These are phyloP conservation scores for Orussus abietinus DNA, from an alignment of 1,140 invertebrate genomes.

Conservation along the genomic window DNA sequence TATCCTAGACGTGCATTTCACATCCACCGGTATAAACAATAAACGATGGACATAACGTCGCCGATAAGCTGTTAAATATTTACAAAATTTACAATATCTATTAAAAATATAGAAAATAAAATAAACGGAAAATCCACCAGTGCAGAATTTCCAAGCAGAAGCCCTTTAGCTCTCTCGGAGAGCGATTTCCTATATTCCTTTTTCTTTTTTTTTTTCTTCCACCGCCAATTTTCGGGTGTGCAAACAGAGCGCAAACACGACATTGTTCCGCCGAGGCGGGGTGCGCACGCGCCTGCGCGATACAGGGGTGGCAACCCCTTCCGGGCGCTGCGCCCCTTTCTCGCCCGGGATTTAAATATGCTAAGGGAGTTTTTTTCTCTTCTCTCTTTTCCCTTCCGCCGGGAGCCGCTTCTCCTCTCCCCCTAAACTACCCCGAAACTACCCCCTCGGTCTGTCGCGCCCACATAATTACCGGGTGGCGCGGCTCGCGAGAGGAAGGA, in stretches of 20 bases:
- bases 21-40: no score
- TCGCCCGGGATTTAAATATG: constrained; percentile 42
- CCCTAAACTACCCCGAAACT: constrained; percentile 17
- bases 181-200: constrained; percentile 6
- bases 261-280: no score
- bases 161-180: constrained; percentile 31
- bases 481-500: not conserved
- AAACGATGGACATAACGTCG: no score
- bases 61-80: no score
- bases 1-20: no score
- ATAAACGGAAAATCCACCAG: no score
- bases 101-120: no score
- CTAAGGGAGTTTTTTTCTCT: constrained; percentile 43
- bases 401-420: not conserved
- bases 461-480: constrained; percentile 47
- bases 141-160: no score
- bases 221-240: constrained; percentile 41
- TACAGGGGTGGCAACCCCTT: constrained; percentile 14
- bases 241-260: constrained; percentile 30
- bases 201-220: constrained; percentile 27
- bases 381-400: constrained; percentile 22
- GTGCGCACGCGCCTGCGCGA: constrained; percentile 37
- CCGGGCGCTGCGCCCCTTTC: constrained; percentile 3
- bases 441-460: constrained; percentile 47
- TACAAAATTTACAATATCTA: no score